Evolutionary conservation across 2,797 vertebrate genomes (phyloP), one percentile per base, ranked within the genome.

Genomic region (Alectoris magna): DNA sequence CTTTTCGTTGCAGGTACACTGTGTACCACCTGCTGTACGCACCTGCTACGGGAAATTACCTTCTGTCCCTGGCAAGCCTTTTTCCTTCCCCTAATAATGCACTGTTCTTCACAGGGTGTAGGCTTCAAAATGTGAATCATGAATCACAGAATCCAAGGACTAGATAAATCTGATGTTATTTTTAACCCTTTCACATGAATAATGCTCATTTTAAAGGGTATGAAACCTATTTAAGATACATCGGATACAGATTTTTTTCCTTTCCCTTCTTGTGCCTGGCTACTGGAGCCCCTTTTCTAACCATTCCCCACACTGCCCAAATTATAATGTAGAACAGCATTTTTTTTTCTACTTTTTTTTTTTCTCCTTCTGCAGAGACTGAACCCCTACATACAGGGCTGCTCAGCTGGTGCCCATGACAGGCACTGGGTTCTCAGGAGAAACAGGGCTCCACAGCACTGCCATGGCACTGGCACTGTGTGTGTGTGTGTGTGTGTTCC

Each of bases 1-100:
- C 96, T 98, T 98, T 98, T 95, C 53, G 91, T 95, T 90, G 95
- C 97, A 98, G 97, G 98, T 98, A 98, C 96, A 77, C 63, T 97
- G 94, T 87, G 93, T 97, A 96, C 96, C 98, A 98, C 98, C 98
- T 98, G 98, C 98, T 97, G 97, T 95, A 98, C 10, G 82, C 97
- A 97, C 97, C 97, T 98, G 97, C 97, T 97, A 96, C 56, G 95
- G 97, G 97, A 97, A 98, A 97, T 98, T 97, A 95, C 96, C 97
- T 97, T 98, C 96, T 96, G 91, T 96, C 92, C 88, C 95, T 96
- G 97, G 97, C 95, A 97, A 97, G 90, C 76, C 93, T 95, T 80
- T 92, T 96, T 96, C 91, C 94, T 88, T 77, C 78, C 83, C 92
- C 93, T 92, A 93, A 41, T 85, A 85, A 92, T 56, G 60, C 71